These are phyloP conservation scores for Ianthella basta DNA, from an alignment of 37 sponge, comb jelly and placozoan species.

Conservation along the genomic window DNA sequence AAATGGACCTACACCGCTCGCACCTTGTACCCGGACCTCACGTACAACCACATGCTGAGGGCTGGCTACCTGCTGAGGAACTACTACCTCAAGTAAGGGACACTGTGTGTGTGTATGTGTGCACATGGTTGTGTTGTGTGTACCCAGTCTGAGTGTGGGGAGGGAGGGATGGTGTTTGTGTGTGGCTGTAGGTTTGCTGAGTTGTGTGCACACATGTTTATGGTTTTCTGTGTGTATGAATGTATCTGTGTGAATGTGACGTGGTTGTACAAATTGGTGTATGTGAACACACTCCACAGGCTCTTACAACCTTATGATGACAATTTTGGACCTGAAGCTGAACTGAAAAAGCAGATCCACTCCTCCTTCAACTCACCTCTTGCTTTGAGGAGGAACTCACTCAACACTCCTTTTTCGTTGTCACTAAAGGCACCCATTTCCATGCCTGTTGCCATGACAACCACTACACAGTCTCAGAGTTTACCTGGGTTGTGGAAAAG, in stretches of 20 bases:
- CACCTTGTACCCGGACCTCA: slow-evolving; percentile 9
- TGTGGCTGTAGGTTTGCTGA: background rate
- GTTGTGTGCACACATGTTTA: background rate
- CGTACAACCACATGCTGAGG: slow-evolving; percentile 30
- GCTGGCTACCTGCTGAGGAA: slow-evolving; percentile 28
- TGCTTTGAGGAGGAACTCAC: background rate
- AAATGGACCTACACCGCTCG: slow-evolving; percentile 28
- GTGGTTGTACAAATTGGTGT: background rate
- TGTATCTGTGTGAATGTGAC: background rate
- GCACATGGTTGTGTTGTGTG: background rate
- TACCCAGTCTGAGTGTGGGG: background rate
- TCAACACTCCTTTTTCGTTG: background rate
- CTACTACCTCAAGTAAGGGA: slow-evolving; percentile 15
- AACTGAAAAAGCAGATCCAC: background rate
- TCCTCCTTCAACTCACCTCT: background rate
- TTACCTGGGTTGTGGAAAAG: background rate
- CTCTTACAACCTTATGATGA: background rate
- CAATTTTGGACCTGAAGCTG: background rate
- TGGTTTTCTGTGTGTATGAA: background rate
- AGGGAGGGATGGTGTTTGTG: background rate
- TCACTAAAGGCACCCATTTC: background rate
- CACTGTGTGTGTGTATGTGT: slow-evolving; percentile 23
- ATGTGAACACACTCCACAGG: background rate
- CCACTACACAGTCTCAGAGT: background rate
- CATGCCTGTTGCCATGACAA: background rate